Percentiles rank a stretch among this genome's conserved stretches.
Conservation (phyloP, 2,888 invertebrate genomes). For the Disparrhopalites patrizii region DNA sequence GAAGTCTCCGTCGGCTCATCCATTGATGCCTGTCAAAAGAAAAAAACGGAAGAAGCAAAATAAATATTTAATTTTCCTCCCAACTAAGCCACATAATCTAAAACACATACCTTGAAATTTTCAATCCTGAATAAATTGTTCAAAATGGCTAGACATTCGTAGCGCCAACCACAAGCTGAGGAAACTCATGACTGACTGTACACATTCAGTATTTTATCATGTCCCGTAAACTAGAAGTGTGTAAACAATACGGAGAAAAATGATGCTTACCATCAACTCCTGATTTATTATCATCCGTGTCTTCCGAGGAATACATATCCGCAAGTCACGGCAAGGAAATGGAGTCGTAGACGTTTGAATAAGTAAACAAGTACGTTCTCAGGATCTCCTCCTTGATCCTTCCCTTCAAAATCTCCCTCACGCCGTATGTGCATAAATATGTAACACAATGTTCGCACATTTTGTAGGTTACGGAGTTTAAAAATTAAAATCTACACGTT, state of each 20-base stretch:
- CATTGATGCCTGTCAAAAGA: conserved; percentile 70
- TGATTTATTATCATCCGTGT: conserved; percentile 96
- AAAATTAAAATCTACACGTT: background rate
- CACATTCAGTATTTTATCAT: background rate
- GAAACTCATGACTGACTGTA: no score
- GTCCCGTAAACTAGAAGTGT: no score
- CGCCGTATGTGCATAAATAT: conserved; percentile 54
- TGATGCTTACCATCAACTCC: conserved; percentile 67
- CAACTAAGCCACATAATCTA: no score
- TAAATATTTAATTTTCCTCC: background rate
- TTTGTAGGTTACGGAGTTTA: background rate
- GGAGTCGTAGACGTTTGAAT: conserved; percentile 96
- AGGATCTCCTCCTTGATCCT: conserved; percentile 95
- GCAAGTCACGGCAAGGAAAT: conserved; percentile 87
- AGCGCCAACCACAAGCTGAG: no score
- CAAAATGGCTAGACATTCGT: background rate
- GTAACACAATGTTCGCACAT: background rate
- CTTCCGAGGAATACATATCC: conserved; percentile 90
- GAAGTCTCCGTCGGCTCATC: conserved; percentile 98
- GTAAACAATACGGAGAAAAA: no score
- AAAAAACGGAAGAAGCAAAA: conserved; percentile 2
- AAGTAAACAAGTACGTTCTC: conserved; percentile 95
- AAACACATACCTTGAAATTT: no score
- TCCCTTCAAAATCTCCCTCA: conserved; percentile 85
- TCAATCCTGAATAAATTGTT: no score